These are phyloP conservation scores for Laticauda colubrina DNA, from an alignment of 2,113 vertebrate species.

Conservation along the genomic window DNA sequence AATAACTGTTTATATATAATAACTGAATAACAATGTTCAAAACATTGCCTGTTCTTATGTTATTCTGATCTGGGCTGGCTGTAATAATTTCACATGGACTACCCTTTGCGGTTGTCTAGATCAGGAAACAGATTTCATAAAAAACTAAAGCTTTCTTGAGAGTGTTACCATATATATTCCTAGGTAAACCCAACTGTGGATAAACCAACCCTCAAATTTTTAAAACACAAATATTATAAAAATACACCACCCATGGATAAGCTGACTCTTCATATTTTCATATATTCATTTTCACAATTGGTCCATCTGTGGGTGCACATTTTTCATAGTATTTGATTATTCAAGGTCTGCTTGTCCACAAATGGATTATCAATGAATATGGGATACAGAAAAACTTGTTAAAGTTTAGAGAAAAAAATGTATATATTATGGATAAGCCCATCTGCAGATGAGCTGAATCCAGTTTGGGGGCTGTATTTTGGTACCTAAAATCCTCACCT, in stretches of 20 bases:
- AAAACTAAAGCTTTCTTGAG: no score
- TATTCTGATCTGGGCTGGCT: neutral
- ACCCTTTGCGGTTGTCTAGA: neutral
- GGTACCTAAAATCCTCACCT: neutral
- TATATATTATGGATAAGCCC: neutral
- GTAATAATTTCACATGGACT: neutral
- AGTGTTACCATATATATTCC: no score
- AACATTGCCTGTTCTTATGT: neutral
- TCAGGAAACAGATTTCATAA: no score
- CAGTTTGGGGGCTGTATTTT: neutral
- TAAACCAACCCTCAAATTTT: neutral
- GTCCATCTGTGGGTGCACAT: neutral
- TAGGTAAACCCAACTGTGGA: neutral
- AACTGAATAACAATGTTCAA: no score
- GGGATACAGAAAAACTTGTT: neutral
- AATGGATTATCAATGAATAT: neutral
- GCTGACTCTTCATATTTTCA: neutral
- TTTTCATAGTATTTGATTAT: neutral
- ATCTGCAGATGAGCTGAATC: neutral
- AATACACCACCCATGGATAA: neutral
- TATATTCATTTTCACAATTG: neutral
- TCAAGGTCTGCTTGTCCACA: neutral
- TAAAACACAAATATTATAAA: neutral
- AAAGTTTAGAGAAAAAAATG: neutral
- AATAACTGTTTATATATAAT: no score